Evolutionary conservation across 2,113 vertebrate species (phyloP).

Genomic region (Nasalis larvatus): DNA sequence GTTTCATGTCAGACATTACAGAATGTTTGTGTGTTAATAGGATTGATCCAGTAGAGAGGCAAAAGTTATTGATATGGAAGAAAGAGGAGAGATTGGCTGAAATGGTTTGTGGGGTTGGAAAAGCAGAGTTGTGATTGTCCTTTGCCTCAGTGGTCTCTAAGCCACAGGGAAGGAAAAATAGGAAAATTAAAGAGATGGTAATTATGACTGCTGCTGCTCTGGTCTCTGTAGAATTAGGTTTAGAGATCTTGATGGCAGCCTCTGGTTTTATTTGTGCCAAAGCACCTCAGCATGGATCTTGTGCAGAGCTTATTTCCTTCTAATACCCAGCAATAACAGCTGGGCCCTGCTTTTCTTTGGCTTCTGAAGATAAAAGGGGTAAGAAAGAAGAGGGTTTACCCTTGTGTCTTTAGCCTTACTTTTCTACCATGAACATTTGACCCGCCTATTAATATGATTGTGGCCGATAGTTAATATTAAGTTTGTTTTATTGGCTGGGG

Average conservation of each 20-base stretch:
- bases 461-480: conserved; percentile 43
- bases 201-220: background rate
- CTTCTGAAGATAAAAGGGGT: conserved; percentile 11
- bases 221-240: conserved; percentile 19
- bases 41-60: background rate
- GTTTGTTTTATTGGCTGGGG: background rate
- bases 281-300: background rate
- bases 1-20: conserved; percentile 25
- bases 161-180: conserved; percentile 61
- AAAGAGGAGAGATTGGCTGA: background rate
- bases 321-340: background rate
- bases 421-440: background rate
- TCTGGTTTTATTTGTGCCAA: conserved; percentile 35
- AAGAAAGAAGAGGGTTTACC: background rate
- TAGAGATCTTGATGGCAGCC: conserved; percentile 3
- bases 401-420: background rate
- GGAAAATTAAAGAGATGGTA: conserved; percentile 25
- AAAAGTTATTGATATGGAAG: background rate
- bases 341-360: conserved; percentile 19
- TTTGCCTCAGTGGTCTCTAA: conserved; percentile 50
- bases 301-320: background rate
- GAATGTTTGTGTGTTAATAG: background rate
- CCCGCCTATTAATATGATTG: background rate
- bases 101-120: conserved; percentile 69
- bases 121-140: conserved; percentile 45